A percentile compares a stretch with the other conserved stretches of the same genome.
phyloP scores from a whole-genome alignment of 2,888 invertebrate species.

The Pristionchus entomophagus region DNA sequence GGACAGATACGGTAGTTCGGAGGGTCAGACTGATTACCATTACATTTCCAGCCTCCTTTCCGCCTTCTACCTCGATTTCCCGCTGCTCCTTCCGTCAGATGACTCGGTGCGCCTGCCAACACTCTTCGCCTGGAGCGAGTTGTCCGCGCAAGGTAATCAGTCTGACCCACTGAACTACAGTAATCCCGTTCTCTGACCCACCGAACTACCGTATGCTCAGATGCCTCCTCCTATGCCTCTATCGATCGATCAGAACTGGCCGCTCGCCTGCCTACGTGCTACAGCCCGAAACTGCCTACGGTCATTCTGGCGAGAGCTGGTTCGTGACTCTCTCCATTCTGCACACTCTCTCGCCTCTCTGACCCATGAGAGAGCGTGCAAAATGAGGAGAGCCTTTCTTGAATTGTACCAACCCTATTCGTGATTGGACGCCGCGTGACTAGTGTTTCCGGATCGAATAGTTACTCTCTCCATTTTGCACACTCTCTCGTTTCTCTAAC shows the following conservation, averaged over 20 bases:
- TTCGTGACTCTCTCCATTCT: not conserved
- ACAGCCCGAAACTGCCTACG: slow-evolving; percentile 44
- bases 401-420: not conserved
- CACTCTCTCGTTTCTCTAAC: no score
- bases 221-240: not conserved
- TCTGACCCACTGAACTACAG: not conserved
- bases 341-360: no score
- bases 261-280: slow-evolving; percentile 30
- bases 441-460: no score
- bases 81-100: slow-evolving; percentile 33
- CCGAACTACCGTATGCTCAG: not conserved
- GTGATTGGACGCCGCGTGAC: no score
- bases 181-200: not conserved
- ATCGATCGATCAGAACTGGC: slow-evolving; percentile 44
- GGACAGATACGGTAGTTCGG: no score
- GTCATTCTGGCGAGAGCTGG: slow-evolving; percentile 38
- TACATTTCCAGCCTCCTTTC: slow-evolving; percentile 19
- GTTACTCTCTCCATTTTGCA: no score
- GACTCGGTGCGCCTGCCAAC: slow-evolving; percentile 21
- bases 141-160: slow-evolving; percentile 22
- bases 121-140: slow-evolving; percentile 48
- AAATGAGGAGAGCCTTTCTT: no score
- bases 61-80: slow-evolving; percentile 48
- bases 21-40: no score
- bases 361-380: not conserved